Evolutionary conservation across 1,140 invertebrate species (phyloP).

Genomic region (Vollenhovia emeryi): DNA sequence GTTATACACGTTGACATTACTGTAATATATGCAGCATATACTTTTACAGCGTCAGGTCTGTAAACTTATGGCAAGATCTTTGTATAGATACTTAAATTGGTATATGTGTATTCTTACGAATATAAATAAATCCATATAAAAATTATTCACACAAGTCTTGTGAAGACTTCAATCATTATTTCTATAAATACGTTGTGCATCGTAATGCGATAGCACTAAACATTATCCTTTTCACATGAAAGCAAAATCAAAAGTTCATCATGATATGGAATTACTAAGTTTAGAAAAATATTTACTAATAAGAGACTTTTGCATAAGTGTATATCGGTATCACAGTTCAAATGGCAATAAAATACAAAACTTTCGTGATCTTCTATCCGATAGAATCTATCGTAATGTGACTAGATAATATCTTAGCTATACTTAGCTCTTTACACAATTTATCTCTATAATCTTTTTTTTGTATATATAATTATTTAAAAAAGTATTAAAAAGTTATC

Average conservation of each 20-base stretch:
- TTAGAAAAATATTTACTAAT: conserved; percentile 35
- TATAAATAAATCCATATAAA: conserved; percentile 32
- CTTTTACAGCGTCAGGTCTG: not conserved
- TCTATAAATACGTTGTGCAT: not conserved
- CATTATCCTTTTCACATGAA: not conserved
- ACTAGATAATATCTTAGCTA: conserved; percentile 35
- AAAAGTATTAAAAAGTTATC: conserved; percentile 20
- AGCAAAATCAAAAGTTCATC: conserved; percentile 12
- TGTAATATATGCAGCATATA: conserved; percentile 18
- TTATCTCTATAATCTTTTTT: conserved; percentile 10
- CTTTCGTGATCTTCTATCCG: conserved; percentile 8
- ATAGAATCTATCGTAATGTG: not conserved
- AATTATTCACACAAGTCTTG: conserved; percentile 19
- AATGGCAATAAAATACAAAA: conserved; percentile 25
- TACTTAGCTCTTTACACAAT: not conserved
- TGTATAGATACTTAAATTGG: conserved; percentile 23
- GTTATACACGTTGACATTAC: not conserved
- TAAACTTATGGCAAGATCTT: conserved; percentile 15
- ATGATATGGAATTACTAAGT: conserved; percentile 31
- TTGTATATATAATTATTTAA: conserved; percentile 29
- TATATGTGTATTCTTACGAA: conserved; percentile 5
- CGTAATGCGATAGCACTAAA: conserved; percentile 16
- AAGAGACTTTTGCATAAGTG: not conserved
- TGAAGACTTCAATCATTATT: conserved; percentile 10
- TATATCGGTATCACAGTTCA: conserved; percentile 47